Percentiles rank a stretch among this genome's conserved stretches.
Evolutionary conservation across 2,888 invertebrate species (phyloP).

Genomic region (Volucella zonaria): DNA sequence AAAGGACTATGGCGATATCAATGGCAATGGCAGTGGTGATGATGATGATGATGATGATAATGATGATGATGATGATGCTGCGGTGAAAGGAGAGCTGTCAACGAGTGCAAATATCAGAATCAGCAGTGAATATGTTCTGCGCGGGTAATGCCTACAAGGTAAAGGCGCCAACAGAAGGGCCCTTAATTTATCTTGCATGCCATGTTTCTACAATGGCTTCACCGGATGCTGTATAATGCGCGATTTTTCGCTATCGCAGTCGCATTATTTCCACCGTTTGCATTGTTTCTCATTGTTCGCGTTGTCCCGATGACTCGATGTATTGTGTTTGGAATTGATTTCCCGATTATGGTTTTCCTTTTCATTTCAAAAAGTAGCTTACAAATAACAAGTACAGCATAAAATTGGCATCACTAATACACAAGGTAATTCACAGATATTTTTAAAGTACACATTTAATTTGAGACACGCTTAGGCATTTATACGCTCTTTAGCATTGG

Average conservation of each 20-base stretch:
- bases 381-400: too few species aligned
- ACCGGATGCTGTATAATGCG: conserved; percentile 55
- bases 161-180: conserved; percentile 71
- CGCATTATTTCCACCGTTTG: conserved; percentile 44
- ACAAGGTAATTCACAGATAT: too few species aligned
- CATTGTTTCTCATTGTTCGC: conserved; percentile 30
- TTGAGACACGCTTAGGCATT: too few species aligned
- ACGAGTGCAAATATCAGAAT: conserved; percentile 64
- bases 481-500: too few species aligned
- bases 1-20: conserved; percentile 42
- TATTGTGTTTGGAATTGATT: conserved; percentile 30
- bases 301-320: neutral
- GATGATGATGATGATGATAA: conserved; percentile 7
- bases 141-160: conserved; percentile 60
- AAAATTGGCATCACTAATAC: too few species aligned
- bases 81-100: conserved; percentile 67
- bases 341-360: conserved; percentile 15
- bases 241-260: conserved; percentile 63
- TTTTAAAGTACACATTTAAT: too few species aligned
- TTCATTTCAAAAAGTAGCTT: neutral
- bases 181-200: conserved; percentile 71
- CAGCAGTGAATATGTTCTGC: conserved; percentile 50
- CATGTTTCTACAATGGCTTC: conserved; percentile 64
- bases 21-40: conserved; percentile 11
- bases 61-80: conserved; percentile 53